phyloP scores from a whole-genome alignment of 1,140 invertebrate species.

The Elymnias hypermnestra region DNA sequence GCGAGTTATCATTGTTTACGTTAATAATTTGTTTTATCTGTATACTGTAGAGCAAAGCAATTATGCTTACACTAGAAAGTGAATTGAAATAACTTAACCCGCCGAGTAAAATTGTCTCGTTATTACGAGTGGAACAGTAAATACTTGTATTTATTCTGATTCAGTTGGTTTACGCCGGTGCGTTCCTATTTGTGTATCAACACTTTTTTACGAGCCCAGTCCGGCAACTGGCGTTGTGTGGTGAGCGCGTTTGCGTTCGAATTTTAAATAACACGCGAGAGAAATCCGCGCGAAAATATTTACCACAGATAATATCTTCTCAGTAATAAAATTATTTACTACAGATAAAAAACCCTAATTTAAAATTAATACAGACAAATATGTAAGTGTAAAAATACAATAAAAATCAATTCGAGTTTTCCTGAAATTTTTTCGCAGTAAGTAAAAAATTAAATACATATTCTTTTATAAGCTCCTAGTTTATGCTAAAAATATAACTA shows the following conservation, averaged over 20 bases:
- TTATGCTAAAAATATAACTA: no score
- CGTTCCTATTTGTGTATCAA: constrained; percentile 50
- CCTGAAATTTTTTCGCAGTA: no score
- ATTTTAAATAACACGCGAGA: constrained; percentile 30
- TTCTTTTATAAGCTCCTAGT: no score
- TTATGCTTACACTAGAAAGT: constrained; percentile 53
- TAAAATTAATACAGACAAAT: no score
- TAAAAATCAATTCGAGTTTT: no score
- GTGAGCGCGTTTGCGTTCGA: constrained; percentile 32
- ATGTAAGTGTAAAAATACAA: no score
- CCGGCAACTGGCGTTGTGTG: constrained; percentile 44
- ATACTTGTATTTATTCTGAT: constrained; percentile 35
- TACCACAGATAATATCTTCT: no score
- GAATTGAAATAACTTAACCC: constrained; percentile 41
- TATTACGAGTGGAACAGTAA: constrained; percentile 21
- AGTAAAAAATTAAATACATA: no score
- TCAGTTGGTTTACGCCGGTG: constrained; percentile 59
- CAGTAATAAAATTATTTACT: no score
- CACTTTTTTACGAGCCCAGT: constrained; percentile 47
- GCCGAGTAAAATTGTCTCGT: constrained; percentile 28
- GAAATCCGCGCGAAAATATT: constrained; percentile 20
- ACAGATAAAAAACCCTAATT: no score
- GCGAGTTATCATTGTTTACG: constrained; percentile 34
- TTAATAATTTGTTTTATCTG: constrained; percentile 38
- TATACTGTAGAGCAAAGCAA: constrained; percentile 36